Conservation (phyloP, 2,888 invertebrate species). For the Dorcus hopei region DNA sequence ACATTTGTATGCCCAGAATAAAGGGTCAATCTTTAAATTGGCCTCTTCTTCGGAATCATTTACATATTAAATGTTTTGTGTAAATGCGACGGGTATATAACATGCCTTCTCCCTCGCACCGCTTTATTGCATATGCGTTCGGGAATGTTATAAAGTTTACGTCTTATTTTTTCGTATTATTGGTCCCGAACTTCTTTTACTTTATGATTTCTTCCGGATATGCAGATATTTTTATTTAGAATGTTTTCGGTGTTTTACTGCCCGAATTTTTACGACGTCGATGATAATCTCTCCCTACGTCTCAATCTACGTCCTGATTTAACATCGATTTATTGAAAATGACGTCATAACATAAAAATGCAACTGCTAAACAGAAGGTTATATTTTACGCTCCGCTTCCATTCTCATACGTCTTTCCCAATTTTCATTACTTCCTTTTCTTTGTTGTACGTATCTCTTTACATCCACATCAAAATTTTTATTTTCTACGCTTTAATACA, state of each 20-base stretch:
- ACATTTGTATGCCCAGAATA: conserved; percentile 34
- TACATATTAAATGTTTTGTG: conserved; percentile 30
- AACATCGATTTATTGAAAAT: conserved; percentile 8
- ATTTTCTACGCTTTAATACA: too few species aligned
- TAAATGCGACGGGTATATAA: conserved; percentile 16
- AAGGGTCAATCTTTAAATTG: conserved; percentile 32
- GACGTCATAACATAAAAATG: conserved; percentile 8
- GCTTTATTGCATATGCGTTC: conserved; percentile 11
- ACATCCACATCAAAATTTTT: too few species aligned
- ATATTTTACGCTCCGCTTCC: not conserved
- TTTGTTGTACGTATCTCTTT: not conserved
- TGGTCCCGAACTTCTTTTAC: not conserved
- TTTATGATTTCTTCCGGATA: not conserved
- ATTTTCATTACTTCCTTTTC: not conserved
- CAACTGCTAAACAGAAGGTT: conserved; percentile 4
- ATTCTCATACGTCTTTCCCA: not conserved
- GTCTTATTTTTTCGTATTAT: not conserved
- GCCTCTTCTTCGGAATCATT: conserved; percentile 24
- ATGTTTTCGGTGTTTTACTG: not conserved
- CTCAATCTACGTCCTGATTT: conserved; percentile 4
- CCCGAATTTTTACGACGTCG: conserved; percentile 5
- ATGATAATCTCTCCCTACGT: conserved; percentile 5
- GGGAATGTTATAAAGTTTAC: conserved; percentile 12
- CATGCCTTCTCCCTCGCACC: conserved; percentile 1
- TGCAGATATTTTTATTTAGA: conserved; percentile 8